These are phyloP conservation scores for Phenganax stokvisi DNA, from an alignment of 92 coral and sea anemone species.

Conservation along the genomic window DNA sequence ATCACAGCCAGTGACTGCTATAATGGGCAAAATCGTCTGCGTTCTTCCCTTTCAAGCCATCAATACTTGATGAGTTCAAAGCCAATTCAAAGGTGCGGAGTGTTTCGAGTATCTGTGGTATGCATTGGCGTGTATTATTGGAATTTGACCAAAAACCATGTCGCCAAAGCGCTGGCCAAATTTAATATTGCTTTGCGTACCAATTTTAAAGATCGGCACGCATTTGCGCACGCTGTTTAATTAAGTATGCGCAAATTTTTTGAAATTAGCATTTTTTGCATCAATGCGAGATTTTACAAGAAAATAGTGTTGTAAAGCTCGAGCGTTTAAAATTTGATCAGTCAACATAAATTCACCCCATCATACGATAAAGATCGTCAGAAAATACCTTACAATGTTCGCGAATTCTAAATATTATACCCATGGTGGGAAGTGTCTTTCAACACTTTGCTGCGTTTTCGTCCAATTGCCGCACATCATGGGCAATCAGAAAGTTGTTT, in stretches of 20 bases:
- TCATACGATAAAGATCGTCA: constrained; percentile 36
- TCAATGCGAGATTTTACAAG: background rate
- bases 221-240: background rate
- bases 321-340: constrained; percentile 8
- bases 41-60: constrained; percentile 9
- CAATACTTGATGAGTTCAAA: background rate
- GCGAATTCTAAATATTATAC: constrained; percentile 24
- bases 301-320: background rate
- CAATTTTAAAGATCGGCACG: background rate
- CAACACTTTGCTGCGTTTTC: constrained; percentile 13
- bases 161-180: constrained; percentile 9
- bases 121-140: background rate
- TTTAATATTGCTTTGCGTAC: background rate
- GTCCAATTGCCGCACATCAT: background rate
- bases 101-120: constrained; percentile 16
- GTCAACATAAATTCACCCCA: constrained; percentile 26
- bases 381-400: background rate
- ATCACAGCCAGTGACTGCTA: background rate
- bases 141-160: constrained; percentile 1
- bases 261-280: no score
- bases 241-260: background rate
- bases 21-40: constrained; percentile 5
- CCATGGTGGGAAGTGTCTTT: constrained; percentile 16
- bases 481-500: background rate
- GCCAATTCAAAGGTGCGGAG: constrained; percentile 17